Conservation (phyloP, 2,113 vertebrate species). For the Aegithalos caudatus region DNA sequence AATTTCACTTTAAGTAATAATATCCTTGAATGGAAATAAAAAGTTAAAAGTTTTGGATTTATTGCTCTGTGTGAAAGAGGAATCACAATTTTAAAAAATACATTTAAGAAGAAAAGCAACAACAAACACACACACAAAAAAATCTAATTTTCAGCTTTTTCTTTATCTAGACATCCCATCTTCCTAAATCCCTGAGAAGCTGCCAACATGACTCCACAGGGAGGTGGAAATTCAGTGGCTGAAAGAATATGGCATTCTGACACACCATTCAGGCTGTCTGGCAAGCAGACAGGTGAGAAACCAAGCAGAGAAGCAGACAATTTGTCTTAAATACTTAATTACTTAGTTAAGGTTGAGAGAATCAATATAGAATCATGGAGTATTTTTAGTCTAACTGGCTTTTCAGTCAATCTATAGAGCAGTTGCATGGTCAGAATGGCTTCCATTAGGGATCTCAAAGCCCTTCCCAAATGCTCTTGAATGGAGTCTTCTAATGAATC, state of each 20-base stretch:
- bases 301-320: neutral
- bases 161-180: neutral
- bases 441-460: neutral
- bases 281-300: neutral
- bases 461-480: neutral
- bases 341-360: neutral
- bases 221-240: neutral
- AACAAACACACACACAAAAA: neutral
- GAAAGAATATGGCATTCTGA: neutral
- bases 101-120: neutral
- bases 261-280: neutral
- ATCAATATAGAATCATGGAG: neutral
- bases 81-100: neutral
- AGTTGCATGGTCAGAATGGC: neutral
- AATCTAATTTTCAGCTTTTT: neutral
- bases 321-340: neutral
- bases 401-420: neutral
- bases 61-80: neutral
- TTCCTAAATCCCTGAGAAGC: neutral
- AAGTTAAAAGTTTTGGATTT: neutral
- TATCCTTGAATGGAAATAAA: neutral
- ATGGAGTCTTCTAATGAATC: neutral
- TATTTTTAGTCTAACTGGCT: neutral
- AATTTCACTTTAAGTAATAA: neutral
- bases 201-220: neutral